Base-by-base conservation (phyloP, 1,140 invertebrate species). In the Bombus huntii region DNA sequence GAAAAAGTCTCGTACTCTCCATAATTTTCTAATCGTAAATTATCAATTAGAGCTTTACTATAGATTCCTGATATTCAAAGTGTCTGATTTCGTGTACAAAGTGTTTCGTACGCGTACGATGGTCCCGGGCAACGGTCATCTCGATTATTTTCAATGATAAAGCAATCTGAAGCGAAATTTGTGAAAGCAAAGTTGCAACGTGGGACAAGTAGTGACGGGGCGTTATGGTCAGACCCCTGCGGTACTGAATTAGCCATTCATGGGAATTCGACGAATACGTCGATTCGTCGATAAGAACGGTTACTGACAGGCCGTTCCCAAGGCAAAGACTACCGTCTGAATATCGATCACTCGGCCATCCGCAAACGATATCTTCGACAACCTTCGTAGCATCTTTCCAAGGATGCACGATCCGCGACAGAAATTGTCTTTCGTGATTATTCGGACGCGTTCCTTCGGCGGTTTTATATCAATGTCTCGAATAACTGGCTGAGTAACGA, bases 221-320 rank as follows among this genome's bases (percentile, higher is more conserved):
- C 75, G 82, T 78, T 71, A 71, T 47, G 75, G 75, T 76, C 75
- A 71, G 82, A 84, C 82, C 37, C 3, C 18, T 10, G 47, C n/a
- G 65, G 28, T 71, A 84, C 22, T 12, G 42, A 83, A 76, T 84
- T 71, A 78, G 44, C 66, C 44, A 78, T 84, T 84, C 66, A 62
- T 71, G 75, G 74, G 71, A 71, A 84, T 75, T 83, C 53, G 44
- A 83, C 53, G 71, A 47, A 83, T 75, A 76, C 81, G 62, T 13
- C 72, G 59, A 75, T 66, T 83, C 42, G 59, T 76, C 42, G 76
- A 83, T 83, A 73, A 83, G 59, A 76, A 83, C 59, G 42, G 81
- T 76, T 31, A 8, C 72, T 18, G 81, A 39, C 81, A 53, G 72
- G 25, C 57, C 15, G 53, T 75, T 28, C 22, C n/a, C 12, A 18